Base-by-base conservation (phyloP, 1,140 invertebrate genomes). In the Nymphalis io region DNA sequence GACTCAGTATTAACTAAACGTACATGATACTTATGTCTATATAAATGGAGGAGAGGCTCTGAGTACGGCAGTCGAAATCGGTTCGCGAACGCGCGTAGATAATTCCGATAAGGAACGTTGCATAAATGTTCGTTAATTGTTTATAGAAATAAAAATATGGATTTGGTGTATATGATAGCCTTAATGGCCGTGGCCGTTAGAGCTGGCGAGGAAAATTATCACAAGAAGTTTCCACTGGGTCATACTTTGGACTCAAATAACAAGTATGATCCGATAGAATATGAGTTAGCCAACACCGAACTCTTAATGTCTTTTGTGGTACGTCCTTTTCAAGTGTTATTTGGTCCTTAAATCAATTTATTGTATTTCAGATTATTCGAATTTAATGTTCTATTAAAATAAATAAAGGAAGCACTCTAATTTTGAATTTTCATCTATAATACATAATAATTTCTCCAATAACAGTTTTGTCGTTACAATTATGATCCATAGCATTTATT, bases 51-150 rank as follows among this genome's bases (percentile, higher is more conserved):
- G 78, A 73, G 73, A 83, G 78, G 72, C 81, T 84, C 74, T 57
- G 75, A 73, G 80, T 74, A 73, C 78, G 77, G 79, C 83, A 90
- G 87, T 90, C 84, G 85, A 87, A 86, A 85, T 80, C 78, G 72
- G 76, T 72, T 77, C 83, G 85, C 80, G 82, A 79, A 62, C 85
- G 86, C 82, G 86, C 78, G 80, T 78, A 78, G 82, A 79, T 79
- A 81, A 78, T 75, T 80, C 71, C 73, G 73, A 79, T 75, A 75
- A 66, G 33, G 70, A 67, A 63, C 38, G 67, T 33, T 8, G 27
- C 27, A 33, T 33, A 33, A 33, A 33, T 33, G 27, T 62, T 71
- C 60, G 60, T 58, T 67, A 58, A 65, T 40, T 63, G 60, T 62
- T 44, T 55, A 70, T 74, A 70, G 51, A 21, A 48, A 68, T 55